Evolutionary conservation across 2,888 invertebrate genomes (phyloP).

Genomic region (Idaea aversata): DNA sequence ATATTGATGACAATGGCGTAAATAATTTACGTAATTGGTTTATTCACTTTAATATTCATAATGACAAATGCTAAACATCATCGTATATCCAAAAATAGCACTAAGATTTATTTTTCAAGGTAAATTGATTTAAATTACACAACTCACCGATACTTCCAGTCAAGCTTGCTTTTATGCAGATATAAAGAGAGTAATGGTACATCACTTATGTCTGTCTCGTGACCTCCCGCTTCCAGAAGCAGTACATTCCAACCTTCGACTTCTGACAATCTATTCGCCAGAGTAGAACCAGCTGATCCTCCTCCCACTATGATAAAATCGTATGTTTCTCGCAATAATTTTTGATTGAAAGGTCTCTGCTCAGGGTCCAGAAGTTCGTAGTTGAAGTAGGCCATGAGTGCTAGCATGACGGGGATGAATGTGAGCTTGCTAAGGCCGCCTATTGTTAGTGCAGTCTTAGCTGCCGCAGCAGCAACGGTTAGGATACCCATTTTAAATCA

Average conservation of each 20-base stretch:
- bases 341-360: conserved; percentile 86
- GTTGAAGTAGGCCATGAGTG: conserved; percentile 89
- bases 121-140: conserved; percentile 1
- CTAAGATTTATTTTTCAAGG: conserved; percentile 8
- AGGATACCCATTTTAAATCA: conserved; percentile 59
- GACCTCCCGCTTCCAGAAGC: conserved; percentile 91
- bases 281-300: conserved; percentile 91
- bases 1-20: neutral
- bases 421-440: conserved; percentile 86
- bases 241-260: conserved; percentile 89
- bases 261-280: conserved; percentile 90
- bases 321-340: conserved; percentile 84
- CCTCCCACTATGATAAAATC: conserved; percentile 92
- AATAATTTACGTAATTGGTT: neutral
- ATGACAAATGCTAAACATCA: neutral
- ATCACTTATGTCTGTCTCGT: conserved; percentile 92
- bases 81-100: neutral
- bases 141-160: conserved; percentile 91
- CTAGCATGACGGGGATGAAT: conserved; percentile 87
- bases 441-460: conserved; percentile 85
- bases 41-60: neutral
- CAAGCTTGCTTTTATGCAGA: conserved; percentile 92
- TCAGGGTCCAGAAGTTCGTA: conserved; percentile 93
- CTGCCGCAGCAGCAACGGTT: conserved; percentile 81
- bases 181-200: conserved; percentile 93